phyloP scores from a whole-genome alignment of 2,888 invertebrate species.

The Leptopilina drosophilae region DNA sequence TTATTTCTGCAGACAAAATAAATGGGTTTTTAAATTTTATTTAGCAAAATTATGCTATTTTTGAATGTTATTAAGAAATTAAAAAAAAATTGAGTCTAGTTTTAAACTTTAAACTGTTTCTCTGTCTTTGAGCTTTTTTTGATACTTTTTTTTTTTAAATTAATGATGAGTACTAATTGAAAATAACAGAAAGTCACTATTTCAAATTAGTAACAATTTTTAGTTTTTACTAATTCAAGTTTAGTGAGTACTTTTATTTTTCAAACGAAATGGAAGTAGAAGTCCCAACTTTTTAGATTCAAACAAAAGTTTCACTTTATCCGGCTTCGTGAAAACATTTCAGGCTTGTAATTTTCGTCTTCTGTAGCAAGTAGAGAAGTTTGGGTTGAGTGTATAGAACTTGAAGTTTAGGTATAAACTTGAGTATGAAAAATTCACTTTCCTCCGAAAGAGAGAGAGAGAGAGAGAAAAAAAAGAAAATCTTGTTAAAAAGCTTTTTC shows the following conservation, averaged over 20 bases:
- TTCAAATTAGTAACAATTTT: no score
- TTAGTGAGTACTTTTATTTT: neutral
- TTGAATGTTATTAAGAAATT: no score
- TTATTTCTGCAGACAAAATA: no score
- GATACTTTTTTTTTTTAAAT: no score
- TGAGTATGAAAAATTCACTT: slow-evolving; percentile 17
- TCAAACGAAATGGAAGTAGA: neutral
- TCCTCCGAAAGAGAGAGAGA: neutral
- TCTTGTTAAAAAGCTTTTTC: neutral
- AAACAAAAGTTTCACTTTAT: slow-evolving; percentile 1
- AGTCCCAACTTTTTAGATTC: slow-evolving; percentile 7
- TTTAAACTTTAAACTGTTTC: no score
- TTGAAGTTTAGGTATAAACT: slow-evolving; percentile 11
- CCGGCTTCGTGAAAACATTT: slow-evolving; percentile 4
- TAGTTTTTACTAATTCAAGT: no score
- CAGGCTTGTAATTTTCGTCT: slow-evolving; percentile 21
- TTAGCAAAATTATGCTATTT: no score
- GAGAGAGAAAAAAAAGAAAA: neutral
- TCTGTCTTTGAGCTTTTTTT: no score
- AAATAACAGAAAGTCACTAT: no score
- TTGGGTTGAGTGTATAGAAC: neutral
- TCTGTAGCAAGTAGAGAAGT: neutral
- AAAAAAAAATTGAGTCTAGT: no score
- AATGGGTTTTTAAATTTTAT: no score
- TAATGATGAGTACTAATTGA: no score